phyloP scores from a whole-genome alignment of 30 jellyfish, hydroid and myxozoan species.

The Chironex yamaguchii region DNA sequence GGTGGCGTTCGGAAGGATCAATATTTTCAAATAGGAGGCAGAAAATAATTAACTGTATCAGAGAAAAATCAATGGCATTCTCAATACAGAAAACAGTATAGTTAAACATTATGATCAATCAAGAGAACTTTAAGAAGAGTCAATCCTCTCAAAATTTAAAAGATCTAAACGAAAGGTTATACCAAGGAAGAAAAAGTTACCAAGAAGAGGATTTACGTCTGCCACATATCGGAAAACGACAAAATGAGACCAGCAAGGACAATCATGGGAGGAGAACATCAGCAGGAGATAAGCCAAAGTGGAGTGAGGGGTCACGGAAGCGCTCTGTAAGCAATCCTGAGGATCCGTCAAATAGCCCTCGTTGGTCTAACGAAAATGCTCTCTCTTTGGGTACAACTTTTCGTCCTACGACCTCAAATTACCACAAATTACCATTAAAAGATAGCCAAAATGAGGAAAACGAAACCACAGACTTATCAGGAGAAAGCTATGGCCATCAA shows the following conservation, averaged over 20 bases:
- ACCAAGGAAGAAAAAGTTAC: not conserved
- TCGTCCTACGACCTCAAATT: not conserved
- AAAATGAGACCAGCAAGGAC: not conserved
- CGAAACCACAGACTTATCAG: not conserved
- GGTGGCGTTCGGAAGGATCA: too few relatives aligned
- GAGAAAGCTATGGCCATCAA: not conserved
- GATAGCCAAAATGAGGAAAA: not conserved
- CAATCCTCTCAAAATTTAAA: too few relatives aligned
- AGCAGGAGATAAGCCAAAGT: not conserved
- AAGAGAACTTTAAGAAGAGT: too few relatives aligned
- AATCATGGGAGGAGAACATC: not conserved
- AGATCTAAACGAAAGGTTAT: too few relatives aligned
- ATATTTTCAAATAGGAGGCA: too few relatives aligned
- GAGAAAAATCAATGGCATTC: too few relatives aligned
- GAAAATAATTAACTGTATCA: too few relatives aligned
- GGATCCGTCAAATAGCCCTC: not conserved
- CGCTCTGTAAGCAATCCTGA: not conserved
- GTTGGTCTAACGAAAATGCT: not conserved
- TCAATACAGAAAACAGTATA: too few relatives aligned
- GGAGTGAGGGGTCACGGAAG: not conserved
- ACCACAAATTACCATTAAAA: not conserved
- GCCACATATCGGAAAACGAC: not conserved
- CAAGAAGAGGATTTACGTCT: not conserved
- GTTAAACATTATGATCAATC: too few relatives aligned
- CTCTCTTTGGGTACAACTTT: not conserved